Evolutionary conservation across 2,113 vertebrate species (phyloP).

Genomic region (Heloderma charlesbogerti): DNA sequence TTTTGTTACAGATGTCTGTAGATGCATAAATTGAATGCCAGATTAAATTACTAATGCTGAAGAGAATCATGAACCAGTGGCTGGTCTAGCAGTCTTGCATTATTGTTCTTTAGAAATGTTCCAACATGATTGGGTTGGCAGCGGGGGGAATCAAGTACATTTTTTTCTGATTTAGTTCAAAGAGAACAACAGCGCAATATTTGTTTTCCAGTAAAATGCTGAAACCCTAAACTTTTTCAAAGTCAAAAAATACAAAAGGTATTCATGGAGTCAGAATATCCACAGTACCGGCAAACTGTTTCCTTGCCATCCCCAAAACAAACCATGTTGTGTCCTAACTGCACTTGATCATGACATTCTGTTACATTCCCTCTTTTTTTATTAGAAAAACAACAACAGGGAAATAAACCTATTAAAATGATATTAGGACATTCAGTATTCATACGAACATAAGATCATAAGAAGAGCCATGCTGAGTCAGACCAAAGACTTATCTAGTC

Average conservation of each 20-base stretch:
- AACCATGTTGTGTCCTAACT: not conserved
- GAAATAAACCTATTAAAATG: too few species aligned
- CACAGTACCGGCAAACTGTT: not conserved
- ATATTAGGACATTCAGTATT: too few species aligned
- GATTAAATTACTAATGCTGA: not conserved
- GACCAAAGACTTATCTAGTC: too few species aligned
- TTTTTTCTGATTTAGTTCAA: not conserved
- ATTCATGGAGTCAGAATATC: not conserved
- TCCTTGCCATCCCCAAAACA: not conserved
- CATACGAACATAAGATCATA: too few species aligned
- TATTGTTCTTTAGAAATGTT: constrained; percentile 12
- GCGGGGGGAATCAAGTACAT: not conserved
- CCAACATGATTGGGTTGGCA: not conserved
- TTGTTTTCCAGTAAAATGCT: not conserved
- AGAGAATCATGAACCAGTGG: constrained; percentile 9
- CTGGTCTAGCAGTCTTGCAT: not conserved
- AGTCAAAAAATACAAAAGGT: not conserved
- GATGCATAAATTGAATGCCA: constrained; percentile 26
- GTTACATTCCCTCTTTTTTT: too few species aligned
- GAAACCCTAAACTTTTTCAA: not conserved
- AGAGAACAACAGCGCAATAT: not conserved
- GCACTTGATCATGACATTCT: not conserved
- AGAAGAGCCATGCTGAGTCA: too few species aligned
- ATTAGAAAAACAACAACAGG: too few species aligned
- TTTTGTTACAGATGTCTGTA: not conserved